phyloP scores from a whole-genome alignment of 1,140 invertebrate species.

The Heliconius himera region DNA sequence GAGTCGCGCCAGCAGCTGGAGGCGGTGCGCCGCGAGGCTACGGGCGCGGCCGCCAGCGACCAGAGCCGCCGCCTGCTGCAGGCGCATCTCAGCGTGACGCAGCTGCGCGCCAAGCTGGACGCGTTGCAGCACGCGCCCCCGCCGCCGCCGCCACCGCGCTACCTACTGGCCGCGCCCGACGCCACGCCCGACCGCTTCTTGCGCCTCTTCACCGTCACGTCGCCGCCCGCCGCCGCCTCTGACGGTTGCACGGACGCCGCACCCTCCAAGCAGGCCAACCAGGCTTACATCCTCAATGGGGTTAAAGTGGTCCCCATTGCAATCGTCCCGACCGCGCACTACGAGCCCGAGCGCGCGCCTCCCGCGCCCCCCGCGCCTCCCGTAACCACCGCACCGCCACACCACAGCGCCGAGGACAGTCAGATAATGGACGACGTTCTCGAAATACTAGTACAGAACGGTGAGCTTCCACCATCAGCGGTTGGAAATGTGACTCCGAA shows the following conservation, averaged over 20 bases:
- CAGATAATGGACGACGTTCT: slow-evolving; percentile 97
- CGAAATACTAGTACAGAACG: slow-evolving; percentile 97
- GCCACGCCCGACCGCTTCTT: slow-evolving; percentile 60
- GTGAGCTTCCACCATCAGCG: slow-evolving; percentile 94
- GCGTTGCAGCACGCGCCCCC: slow-evolving; percentile 62
- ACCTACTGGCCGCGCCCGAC: slow-evolving; percentile 60
- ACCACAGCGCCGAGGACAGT: slow-evolving; percentile 61
- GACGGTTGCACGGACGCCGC: slow-evolving; percentile 42
- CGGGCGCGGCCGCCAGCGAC: slow-evolving; percentile 68
- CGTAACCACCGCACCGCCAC: slow-evolving; percentile 70
- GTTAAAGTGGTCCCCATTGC: slow-evolving; percentile 79
- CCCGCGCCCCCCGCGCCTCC: slow-evolving; percentile 71
- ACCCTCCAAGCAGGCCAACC: slow-evolving; percentile 52
- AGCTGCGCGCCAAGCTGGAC: slow-evolving; percentile 69
- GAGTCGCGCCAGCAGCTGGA: slow-evolving; percentile 88
- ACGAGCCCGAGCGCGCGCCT: slow-evolving; percentile 78
- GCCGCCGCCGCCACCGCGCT: slow-evolving; percentile 59
- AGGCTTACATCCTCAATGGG: slow-evolving; percentile 73
- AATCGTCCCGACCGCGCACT: slow-evolving; percentile 68
- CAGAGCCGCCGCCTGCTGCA: slow-evolving; percentile 82
- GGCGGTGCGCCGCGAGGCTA: slow-evolving; percentile 82
- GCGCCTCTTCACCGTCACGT: slow-evolving; percentile 64
- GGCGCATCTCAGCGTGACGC: slow-evolving; percentile 71
- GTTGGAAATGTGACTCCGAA: slow-evolving; percentile 68
- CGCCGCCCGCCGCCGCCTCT: slow-evolving; percentile 45